Percentiles rank a stretch among this genome's conserved stretches.
phyloP scores from a whole-genome alignment of 2,888 invertebrate species.

The Thecophora atra region DNA sequence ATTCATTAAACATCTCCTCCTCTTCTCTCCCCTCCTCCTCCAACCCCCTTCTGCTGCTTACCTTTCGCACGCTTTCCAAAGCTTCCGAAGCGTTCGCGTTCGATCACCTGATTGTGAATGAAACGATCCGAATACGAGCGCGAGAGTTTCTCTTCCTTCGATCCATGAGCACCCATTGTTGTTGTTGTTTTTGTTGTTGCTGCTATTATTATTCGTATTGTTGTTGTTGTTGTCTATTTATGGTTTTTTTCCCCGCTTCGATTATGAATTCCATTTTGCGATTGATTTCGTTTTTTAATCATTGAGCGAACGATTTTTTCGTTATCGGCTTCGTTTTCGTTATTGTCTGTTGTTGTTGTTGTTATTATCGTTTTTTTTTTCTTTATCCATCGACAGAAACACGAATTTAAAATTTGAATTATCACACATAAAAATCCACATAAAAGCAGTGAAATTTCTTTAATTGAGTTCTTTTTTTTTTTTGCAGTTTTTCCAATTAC shows the following conservation, averaged over 20 bases:
- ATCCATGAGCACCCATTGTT: constrained; percentile 79
- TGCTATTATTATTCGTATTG: not conserved
- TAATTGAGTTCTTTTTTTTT: too few relatives aligned
- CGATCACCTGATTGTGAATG: constrained; percentile 69
- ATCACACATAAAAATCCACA: too few relatives aligned
- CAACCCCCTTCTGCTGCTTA: too few relatives aligned
- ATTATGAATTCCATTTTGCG: not conserved
- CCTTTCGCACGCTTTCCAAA: constrained; percentile 73
- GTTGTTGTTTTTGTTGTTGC: not conserved
- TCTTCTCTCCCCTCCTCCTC: too few relatives aligned
- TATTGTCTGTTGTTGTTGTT: constrained; percentile 3
- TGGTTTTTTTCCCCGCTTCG: not conserved
- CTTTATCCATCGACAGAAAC: too few relatives aligned
- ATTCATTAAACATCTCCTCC: too few relatives aligned
- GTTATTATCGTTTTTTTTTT: not conserved
- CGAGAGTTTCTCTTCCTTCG: constrained; percentile 75
- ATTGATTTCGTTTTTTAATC: constrained; percentile 24
- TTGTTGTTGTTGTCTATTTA: not conserved
- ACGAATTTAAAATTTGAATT: too few relatives aligned
- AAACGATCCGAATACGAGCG: constrained; percentile 73
- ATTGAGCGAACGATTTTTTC: constrained; percentile 35
- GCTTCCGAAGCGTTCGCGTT: constrained; percentile 75
- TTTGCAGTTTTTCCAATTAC: not conserved
- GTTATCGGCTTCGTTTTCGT: constrained; percentile 19
- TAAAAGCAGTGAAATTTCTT: too few relatives aligned